These are phyloP conservation scores for Caenorhabditis afra DNA, from an alignment of 2,888 invertebrate species.

Conservation along the genomic window DNA sequence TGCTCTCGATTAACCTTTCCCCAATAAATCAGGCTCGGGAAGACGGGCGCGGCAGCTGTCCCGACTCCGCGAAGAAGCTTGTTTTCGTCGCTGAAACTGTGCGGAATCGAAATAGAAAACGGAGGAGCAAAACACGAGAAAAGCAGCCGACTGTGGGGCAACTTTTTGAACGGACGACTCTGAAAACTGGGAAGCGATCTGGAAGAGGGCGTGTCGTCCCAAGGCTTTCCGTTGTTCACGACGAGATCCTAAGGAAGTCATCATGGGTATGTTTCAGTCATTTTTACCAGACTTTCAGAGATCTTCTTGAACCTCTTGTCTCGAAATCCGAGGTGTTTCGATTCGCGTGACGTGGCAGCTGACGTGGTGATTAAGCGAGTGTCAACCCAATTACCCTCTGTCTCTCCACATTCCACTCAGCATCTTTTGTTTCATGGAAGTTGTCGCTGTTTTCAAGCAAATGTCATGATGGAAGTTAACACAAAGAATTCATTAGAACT, in stretches of 20 bases:
- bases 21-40: constrained; percentile 38
- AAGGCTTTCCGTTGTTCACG: not conserved
- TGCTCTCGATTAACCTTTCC: constrained; percentile 50
- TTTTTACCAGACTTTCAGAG: not conserved
- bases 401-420: not conserved
- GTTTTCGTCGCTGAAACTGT: constrained; percentile 53
- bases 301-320: not conserved
- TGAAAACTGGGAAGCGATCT: not conserved
- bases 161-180: not conserved
- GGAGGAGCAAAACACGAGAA: constrained; percentile 8
- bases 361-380: constrained; percentile 42
- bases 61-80: not conserved
- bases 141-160: constrained; percentile 19
- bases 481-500: constrained; percentile 6
- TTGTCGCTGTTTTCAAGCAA: not conserved
- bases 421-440: no score
- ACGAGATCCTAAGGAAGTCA: not conserved
- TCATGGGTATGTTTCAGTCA: no score
- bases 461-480: not conserved
- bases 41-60: constrained; percentile 40
- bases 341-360: constrained; percentile 39
- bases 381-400: constrained; percentile 47
- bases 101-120: constrained; percentile 33
- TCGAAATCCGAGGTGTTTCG: constrained; percentile 13
- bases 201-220: no score